Evolutionary conservation across 2,888 invertebrate genomes (phyloP), one percentile per base, ranked within the genome.

Genomic region (Phaonia tiefii): DNA sequence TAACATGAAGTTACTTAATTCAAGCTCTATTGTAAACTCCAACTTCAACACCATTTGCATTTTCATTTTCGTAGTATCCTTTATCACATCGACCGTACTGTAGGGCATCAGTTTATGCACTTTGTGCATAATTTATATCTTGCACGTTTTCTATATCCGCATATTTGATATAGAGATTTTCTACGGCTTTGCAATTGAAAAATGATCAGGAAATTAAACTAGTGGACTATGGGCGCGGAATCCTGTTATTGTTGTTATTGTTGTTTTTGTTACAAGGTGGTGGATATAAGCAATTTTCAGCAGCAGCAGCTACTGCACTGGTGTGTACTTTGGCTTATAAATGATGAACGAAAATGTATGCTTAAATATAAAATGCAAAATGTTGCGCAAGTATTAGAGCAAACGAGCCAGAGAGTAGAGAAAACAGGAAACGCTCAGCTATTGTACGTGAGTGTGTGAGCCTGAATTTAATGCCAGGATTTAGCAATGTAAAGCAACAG

Each of bases 171-270:
- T 2, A 42, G 63, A 63, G 20, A 63, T 63, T 63, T 39, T 42
- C 1, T 22, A 3, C 56, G 82, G 83, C 83, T 85, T 86, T 86
- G 79, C 82, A 85, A 86, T 86, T 85, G 86, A 86, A 85, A 86
- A 86, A 86, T 85, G 84, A 86, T 87, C 88, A 88, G 89, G 88
- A 89, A 88, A 89, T 89, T 89, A 89, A 88, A 87, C 85, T 76
- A 76, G 80, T 46, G 73, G 46, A 31, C 31, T 31, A 5, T 5
- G 31, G 31, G 8, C 3, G 3, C 31, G 4, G 4, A 3, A 5
- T 5, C 31, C 31, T 5, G 31, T 8, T 31, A 8, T 31, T 31
- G 31, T 31, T 31, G 31, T 31, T 31, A n/a, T n/a, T n/a, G n/a
- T n/a, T n/a, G n/a, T n/a, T n/a, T n/a, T n/a, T n/a, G n/a, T n/a